These are phyloP conservation scores for Archocentrus centrarchus DNA, from an alignment of 2,113 vertebrate species.

Conservation along the genomic window DNA sequence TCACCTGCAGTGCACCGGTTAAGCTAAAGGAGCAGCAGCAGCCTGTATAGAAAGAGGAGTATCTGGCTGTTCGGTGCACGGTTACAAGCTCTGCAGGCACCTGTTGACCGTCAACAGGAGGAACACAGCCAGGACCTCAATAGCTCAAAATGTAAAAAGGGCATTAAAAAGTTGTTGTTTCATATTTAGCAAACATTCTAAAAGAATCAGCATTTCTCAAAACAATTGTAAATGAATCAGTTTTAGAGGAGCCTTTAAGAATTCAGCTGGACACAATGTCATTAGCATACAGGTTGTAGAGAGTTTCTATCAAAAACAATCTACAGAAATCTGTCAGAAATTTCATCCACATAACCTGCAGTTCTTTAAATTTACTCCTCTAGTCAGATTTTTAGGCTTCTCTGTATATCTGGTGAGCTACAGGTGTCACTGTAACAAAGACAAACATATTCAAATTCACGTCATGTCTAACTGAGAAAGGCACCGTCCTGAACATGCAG, in stretches of 20 bases:
- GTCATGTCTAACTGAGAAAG: background rate
- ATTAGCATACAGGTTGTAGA: too few relatives aligned
- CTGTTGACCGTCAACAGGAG: background rate
- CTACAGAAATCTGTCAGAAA: too few relatives aligned
- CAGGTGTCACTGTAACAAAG: background rate
- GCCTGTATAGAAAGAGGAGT: background rate
- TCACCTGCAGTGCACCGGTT: background rate
- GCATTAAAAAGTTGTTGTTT: too few relatives aligned
- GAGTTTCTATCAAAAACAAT: too few relatives aligned
- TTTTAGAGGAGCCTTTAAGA: too few relatives aligned
- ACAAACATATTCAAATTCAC: background rate
- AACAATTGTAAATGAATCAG: too few relatives aligned
- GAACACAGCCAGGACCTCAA: background rate
- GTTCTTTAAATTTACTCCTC: background rate
- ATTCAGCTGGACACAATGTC: too few relatives aligned
- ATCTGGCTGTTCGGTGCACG: background rate
- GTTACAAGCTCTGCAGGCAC: background rate
- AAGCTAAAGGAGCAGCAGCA: background rate
- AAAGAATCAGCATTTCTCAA: too few relatives aligned
- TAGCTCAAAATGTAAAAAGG: too few relatives aligned
- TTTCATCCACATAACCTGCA: background rate
- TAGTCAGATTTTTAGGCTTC: background rate
- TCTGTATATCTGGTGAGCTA: background rate
- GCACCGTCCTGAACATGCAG: background rate
- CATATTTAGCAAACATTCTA: too few relatives aligned